Evolutionary conservation across 2,113 vertebrate genomes (phyloP).

Genomic region (Scytalopus superciliaris): DNA sequence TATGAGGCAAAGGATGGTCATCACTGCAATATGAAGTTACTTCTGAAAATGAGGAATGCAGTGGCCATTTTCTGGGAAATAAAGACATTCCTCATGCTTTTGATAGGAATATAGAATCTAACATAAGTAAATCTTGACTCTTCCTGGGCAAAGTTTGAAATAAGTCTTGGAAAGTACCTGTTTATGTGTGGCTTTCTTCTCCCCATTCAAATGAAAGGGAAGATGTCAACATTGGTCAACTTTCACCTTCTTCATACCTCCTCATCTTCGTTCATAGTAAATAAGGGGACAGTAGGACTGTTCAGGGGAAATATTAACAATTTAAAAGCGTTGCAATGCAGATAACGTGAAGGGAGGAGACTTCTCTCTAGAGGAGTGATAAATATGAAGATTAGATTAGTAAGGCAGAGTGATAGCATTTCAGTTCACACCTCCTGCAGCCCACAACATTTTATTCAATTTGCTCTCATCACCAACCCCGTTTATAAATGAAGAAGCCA

Average conservation of each 20-base stretch:
- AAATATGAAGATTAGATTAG: conserved; percentile 27
- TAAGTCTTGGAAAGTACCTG: neutral
- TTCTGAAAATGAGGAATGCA: neutral
- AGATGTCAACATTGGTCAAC: neutral
- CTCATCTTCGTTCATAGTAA: neutral
- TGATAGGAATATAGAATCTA: neutral
- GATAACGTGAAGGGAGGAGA: neutral
- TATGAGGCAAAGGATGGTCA: neutral
- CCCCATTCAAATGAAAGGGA: neutral
- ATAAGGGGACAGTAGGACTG: neutral
- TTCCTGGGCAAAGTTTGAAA: neutral
- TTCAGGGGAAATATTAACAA: neutral
- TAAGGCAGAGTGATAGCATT: neutral
- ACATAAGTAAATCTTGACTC: neutral
- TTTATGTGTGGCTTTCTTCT: neutral
- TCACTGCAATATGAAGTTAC: neutral
- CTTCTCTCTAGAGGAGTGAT: neutral
- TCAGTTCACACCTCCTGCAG: conserved; percentile 10
- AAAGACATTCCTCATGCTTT: neutral
- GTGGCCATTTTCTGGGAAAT: neutral
- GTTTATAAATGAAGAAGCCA: neutral
- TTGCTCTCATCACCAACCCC: neutral
- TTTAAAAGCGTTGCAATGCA: neutral
- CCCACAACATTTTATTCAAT: conserved; percentile 9
- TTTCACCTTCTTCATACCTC: neutral